Evolutionary conservation across 2,797 vertebrate genomes (phyloP).

Genomic region (Hapalemur alaotrensis): DNA sequence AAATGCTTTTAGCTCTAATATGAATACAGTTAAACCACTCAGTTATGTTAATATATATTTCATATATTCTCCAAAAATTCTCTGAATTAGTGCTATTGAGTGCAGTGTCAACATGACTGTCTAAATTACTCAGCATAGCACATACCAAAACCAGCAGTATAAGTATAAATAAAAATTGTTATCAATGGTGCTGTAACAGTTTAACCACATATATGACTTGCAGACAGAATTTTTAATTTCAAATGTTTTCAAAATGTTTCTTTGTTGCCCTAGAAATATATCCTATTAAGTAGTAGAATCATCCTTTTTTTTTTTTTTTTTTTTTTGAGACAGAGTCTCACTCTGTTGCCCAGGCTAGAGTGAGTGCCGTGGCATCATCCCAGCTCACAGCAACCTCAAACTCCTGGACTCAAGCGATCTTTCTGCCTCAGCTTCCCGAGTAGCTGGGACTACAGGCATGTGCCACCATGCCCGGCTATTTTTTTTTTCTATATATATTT

Average conservation of each 20-base stretch:
- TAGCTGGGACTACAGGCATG: no score
- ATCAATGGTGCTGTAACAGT: background rate
- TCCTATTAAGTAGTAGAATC: background rate
- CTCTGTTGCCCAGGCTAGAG: no score
- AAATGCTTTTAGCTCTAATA: background rate
- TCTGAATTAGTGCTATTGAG: background rate
- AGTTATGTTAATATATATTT: background rate
- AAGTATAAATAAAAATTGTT: background rate
- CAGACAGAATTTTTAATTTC: background rate
- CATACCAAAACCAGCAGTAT: background rate
- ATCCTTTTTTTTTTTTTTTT: conserved; percentile 16
- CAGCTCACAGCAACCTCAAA: no score
- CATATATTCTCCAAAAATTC: background rate
- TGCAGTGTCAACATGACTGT: background rate
- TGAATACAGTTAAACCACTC: background rate
- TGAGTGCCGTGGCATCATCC: no score
- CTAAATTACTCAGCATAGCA: background rate
- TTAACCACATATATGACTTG: background rate
- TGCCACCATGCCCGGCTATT: no score
- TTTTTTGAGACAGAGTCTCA: no score
- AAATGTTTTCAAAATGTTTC: background rate
- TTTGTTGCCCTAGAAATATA: background rate
- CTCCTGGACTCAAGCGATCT: no score
- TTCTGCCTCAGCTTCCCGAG: no score
- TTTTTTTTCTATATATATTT: no score